phyloP scores from a whole-genome alignment of 2,888 invertebrate species.

The Rhamphomyia laevipes region DNA sequence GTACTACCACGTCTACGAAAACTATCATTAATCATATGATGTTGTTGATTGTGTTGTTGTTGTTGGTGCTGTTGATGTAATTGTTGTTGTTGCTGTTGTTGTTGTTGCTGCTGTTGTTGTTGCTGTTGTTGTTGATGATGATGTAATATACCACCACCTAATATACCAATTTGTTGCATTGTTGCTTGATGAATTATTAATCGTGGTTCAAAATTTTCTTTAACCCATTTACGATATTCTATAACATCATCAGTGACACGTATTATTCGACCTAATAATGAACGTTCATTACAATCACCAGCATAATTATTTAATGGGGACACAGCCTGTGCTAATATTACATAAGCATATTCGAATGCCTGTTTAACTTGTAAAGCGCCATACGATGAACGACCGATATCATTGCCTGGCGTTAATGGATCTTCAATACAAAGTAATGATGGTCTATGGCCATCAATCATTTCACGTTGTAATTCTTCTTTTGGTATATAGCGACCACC shows the following conservation, averaged over 20 bases:
- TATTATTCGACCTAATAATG: constrained; percentile 80
- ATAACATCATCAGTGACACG: constrained; percentile 88
- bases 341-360: constrained; percentile 95
- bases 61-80: constrained; percentile 5
- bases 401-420: constrained; percentile 90
- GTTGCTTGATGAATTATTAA: constrained; percentile 28
- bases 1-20: constrained; percentile 33
- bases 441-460: constrained; percentile 89
- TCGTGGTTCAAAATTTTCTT: constrained; percentile 34
- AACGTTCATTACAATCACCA: constrained; percentile 44
- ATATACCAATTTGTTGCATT: constrained; percentile 20
- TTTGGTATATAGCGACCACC: constrained; percentile 91
- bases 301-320: constrained; percentile 42
- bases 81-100: not conserved
- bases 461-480: constrained; percentile 83
- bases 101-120: constrained; percentile 16
- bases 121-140: constrained; percentile 18
- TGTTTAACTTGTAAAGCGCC: constrained; percentile 60
- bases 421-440: constrained; percentile 96
- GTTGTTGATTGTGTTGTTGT: constrained; percentile 16
- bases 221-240: constrained; percentile 44
- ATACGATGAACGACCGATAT: constrained; percentile 95
- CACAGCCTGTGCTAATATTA: constrained; percentile 66
- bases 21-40: constrained; percentile 18
- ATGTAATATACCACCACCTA: constrained; percentile 1